Conservation (phyloP, 2,888 invertebrate genomes). For the Adelognathus sp. region DNA sequence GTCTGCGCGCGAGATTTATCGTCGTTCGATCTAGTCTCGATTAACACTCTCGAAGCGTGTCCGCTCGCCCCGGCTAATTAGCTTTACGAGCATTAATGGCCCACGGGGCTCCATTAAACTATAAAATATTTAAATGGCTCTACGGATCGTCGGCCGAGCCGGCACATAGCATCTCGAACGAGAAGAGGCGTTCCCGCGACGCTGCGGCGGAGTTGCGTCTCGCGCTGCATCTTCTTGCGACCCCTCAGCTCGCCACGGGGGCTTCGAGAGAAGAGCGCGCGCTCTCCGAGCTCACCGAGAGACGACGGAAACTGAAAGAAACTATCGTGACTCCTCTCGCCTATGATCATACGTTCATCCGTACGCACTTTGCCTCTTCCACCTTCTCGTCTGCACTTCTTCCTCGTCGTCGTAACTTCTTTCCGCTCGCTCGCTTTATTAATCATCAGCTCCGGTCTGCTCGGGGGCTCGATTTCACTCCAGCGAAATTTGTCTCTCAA, state of each 20-base stretch:
- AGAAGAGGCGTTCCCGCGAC: slow-evolving; percentile 52
- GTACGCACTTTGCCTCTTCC: slow-evolving; percentile 11
- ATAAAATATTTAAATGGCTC: slow-evolving; percentile 75
- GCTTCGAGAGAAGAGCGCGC: slow-evolving; percentile 11
- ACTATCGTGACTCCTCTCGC: slow-evolving; percentile 21
- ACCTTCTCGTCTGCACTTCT: not conserved
- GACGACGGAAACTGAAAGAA: slow-evolving; percentile 40
- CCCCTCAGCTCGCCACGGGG: slow-evolving; percentile 17
- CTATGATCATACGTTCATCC: slow-evolving; percentile 47
- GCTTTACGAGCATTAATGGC: slow-evolving; percentile 74
- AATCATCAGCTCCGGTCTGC: slow-evolving; percentile 43
- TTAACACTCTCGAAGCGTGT: slow-evolving; percentile 65
- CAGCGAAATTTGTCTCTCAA: slow-evolving; percentile 50
- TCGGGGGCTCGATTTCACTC: slow-evolving; percentile 40
- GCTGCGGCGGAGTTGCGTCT: slow-evolving; percentile 69
- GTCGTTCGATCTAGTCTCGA: slow-evolving; percentile 65
- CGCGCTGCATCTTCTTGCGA: slow-evolving; percentile 6
- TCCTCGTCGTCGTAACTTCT: slow-evolving; percentile 19
- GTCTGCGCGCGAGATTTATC: slow-evolving; percentile 55
- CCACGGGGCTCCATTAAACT: slow-evolving; percentile 72
- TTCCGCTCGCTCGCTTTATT: slow-evolving; percentile 48
- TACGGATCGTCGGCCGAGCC: slow-evolving; percentile 63
- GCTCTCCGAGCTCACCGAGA: slow-evolving; percentile 10
- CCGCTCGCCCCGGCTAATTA: slow-evolving; percentile 69
- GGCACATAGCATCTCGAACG: slow-evolving; percentile 12